A percentile compares a stretch with the other conserved stretches of the same genome.
Evolutionary conservation across 2,888 invertebrate species (phyloP).

Genomic region (Prosapia bicincta): DNA sequence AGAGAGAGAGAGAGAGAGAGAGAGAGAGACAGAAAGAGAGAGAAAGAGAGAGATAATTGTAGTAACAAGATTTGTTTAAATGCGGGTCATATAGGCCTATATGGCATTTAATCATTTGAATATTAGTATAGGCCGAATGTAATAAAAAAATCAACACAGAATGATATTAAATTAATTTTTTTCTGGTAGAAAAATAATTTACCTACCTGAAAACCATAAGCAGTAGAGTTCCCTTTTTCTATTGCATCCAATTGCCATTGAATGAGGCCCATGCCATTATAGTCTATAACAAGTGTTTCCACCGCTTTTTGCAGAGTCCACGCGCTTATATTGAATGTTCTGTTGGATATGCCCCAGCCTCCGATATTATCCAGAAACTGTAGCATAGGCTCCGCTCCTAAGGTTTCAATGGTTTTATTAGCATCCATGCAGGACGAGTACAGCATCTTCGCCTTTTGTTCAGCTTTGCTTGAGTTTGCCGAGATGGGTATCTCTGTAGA

Average conservation of each 20-base stretch:
- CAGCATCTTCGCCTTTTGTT: slow-evolving; percentile 83
- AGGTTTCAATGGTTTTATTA: slow-evolving; percentile 83
- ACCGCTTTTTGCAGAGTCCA: slow-evolving; percentile 78
- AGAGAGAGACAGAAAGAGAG: no score
- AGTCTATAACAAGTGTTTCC: slow-evolving; percentile 80
- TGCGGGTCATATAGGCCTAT: no score
- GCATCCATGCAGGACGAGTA: slow-evolving; percentile 90
- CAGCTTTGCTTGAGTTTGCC: slow-evolving; percentile 68
- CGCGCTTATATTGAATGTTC: slow-evolving; percentile 56
- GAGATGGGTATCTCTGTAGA: slow-evolving; percentile 55
- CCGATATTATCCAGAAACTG: slow-evolving; percentile 76
- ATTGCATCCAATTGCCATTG: slow-evolving; percentile 90
- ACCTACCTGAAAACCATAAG: no score
- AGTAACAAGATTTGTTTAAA: no score
- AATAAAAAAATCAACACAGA: no score
- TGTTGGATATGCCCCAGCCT: slow-evolving; percentile 79
- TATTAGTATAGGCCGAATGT: no score
- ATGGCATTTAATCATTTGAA: no score
- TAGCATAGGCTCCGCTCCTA: slow-evolving; percentile 78
- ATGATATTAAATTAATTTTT: no score
- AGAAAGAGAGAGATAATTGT: no score
- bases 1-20: no score
- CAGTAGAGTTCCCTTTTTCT: no score
- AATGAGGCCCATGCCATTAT: slow-evolving; percentile 77
- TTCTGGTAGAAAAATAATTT: no score